Evolutionary conservation across 2,113 vertebrate species (phyloP), one percentile per base, ranked within the genome.

Genomic region (Salvelinus namaycush): DNA sequence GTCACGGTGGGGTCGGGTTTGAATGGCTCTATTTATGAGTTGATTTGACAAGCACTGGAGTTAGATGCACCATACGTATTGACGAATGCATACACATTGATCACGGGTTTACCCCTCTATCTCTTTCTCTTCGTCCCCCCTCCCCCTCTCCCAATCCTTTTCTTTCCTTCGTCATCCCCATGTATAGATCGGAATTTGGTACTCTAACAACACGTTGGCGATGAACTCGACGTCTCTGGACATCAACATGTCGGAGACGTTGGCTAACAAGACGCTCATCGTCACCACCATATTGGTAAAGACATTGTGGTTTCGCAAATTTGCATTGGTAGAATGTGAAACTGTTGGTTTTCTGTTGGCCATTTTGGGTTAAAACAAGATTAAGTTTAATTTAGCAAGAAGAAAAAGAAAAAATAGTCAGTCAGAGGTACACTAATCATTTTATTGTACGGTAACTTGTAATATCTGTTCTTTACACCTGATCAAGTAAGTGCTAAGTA

Each of bases 231-330:
- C 95, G 13, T 95, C 94, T 2, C 84, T 97, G 89, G 95, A 96
- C 81, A 93, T 96, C 80, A 96, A 96, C 48, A 88, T 92, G 2
- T 96, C 96, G 0, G 95, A 96, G 84, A 96, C 94, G 0, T 76
- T 97, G 74, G 93, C 92, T 39, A 97, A 97, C 90, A 96, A 96
- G 92, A 96, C 95, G 0, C 91, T 97, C 31, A 92, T 95, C 8
- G 91, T 97, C 84, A 97, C 96, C 27, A 97, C 96, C 3, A 97
- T 97, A 72, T 87, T 97, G 94, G 96, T 97, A 93, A 94, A 67
- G 1, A 7, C 44, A 16, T 3, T 24, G 4, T 34, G 14, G 14
- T 20, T 49, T 26, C 1, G 31, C 51, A 54, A 1, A 54, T 18
- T 54, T 54, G 14, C 39, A 44, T 11, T 44, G 39, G 8, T 44